phyloP scores from a whole-genome alignment of 2,113 vertebrate species.

The Vombatus ursinus region DNA sequence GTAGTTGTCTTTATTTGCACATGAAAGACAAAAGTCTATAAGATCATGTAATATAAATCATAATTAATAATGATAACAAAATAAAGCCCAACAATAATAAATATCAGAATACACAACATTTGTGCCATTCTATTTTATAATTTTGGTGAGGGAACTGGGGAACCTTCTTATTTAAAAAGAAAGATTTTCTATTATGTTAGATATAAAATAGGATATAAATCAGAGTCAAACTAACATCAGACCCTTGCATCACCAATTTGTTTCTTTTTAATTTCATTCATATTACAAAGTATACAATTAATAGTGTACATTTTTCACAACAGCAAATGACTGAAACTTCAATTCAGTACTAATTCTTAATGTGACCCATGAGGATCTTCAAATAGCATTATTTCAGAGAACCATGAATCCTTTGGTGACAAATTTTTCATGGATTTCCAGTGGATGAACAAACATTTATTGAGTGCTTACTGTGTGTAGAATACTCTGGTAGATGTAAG shows the following conservation, averaged over 20 bases:
- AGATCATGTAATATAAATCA: background rate
- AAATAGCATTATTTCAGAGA: background rate
- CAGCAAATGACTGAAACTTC: background rate
- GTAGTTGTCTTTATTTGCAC: slow-evolving; percentile 54
- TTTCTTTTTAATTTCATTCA: background rate
- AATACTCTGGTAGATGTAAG: too few relatives aligned
- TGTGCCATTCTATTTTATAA: too few relatives aligned
- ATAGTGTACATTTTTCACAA: background rate
- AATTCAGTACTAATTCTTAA: background rate
- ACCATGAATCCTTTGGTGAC: background rate
- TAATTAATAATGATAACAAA: background rate
- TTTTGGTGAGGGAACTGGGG: background rate
- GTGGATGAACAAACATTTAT: too few relatives aligned
- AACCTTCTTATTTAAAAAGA: background rate
- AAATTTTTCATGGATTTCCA: too few relatives aligned
- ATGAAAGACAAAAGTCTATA: background rate
- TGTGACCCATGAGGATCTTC: background rate
- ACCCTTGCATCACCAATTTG: background rate
- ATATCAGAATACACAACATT: background rate
- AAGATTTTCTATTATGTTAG: too few relatives aligned
- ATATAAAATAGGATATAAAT: background rate
- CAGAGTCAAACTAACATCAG: background rate
- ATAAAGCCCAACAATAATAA: background rate
- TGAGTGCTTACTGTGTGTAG: too few relatives aligned
- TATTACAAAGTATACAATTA: background rate